Conservation (phyloP, 2,888 invertebrate genomes). For the Perizoma affinitatum region DNA sequence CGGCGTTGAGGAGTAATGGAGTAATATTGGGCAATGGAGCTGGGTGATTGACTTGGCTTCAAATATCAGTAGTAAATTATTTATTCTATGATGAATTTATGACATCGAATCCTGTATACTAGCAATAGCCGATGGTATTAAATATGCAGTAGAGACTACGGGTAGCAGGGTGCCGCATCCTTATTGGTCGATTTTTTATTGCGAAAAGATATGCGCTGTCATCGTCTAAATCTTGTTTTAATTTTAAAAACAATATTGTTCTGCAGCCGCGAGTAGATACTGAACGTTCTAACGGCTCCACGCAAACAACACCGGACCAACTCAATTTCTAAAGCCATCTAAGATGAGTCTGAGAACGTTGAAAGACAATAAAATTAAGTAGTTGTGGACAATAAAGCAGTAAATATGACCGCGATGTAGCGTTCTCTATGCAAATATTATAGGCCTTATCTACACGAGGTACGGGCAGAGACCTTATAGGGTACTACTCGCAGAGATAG, state of each 20-base stretch:
- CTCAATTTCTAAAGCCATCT: slow-evolving; percentile 22
- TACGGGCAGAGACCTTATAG: slow-evolving; percentile 18
- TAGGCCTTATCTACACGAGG: slow-evolving; percentile 62
- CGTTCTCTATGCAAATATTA: slow-evolving; percentile 76
- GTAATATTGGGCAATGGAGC: slow-evolving; percentile 17
- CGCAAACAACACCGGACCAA: slow-evolving; percentile 12
- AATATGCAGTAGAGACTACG: no score
- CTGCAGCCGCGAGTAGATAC: no score
- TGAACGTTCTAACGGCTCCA: not conserved
- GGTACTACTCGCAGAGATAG: slow-evolving; percentile 11
- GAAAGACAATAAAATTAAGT: slow-evolving; percentile 48
- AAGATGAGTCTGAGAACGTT: slow-evolving; percentile 29
- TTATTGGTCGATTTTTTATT: no score
- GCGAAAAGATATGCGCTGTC: no score
- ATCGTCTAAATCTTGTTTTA: no score
- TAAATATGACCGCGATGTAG: slow-evolving; percentile 55
- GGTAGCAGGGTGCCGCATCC: no score
- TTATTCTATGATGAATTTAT: slow-evolving; percentile 35
- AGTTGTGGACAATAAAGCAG: slow-evolving; percentile 55
- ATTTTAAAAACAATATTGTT: no score
- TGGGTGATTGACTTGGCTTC: slow-evolving; percentile 39
- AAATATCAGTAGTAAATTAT: slow-evolving; percentile 39
- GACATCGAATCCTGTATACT: slow-evolving; percentile 6
- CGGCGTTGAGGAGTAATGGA: slow-evolving; percentile 51
- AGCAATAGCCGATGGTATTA: not conserved